Conservation (phyloP, 2,797 vertebrate genomes). For the Ctenosaura bakeri region DNA sequence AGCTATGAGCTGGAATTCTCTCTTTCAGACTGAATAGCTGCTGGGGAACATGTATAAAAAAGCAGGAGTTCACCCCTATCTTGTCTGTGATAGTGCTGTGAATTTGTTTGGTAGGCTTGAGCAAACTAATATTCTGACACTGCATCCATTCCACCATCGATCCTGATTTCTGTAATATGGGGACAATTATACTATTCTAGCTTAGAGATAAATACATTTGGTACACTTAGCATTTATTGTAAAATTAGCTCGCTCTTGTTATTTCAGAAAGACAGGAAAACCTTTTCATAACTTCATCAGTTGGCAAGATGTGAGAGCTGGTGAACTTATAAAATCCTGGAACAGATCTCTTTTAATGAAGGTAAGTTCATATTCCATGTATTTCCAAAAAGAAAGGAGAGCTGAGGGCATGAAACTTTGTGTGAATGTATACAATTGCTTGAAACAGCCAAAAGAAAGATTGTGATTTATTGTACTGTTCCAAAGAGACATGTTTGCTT, state of each 20-base stretch:
- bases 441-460: background rate
- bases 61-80: too few species aligned
- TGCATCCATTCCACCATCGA: too few species aligned
- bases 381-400: background rate
- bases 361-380: slow-evolving; percentile 78
- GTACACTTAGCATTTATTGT: background rate
- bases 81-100: background rate
- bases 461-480: background rate
- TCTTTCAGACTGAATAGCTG: background rate
- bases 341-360: slow-evolving; percentile 91
- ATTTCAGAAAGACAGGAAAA: slow-evolving; percentile 89
- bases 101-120: background rate
- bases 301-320: slow-evolving; percentile 93
- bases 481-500: background rate
- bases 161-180: background rate
- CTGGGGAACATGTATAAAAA: background rate
- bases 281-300: slow-evolving; percentile 98
- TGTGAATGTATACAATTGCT: background rate
- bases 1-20: background rate
- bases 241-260: slow-evolving; percentile 23
- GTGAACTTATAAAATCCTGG: slow-evolving; percentile 91
- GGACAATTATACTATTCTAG: slow-evolving; percentile 9
- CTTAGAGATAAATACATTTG: background rate
- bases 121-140: background rate
- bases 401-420: background rate